A percentile compares a stretch with the other conserved stretches of the same genome.
Conservation (phyloP, 2,888 invertebrate species). For the Celastrina argiolus region DNA sequence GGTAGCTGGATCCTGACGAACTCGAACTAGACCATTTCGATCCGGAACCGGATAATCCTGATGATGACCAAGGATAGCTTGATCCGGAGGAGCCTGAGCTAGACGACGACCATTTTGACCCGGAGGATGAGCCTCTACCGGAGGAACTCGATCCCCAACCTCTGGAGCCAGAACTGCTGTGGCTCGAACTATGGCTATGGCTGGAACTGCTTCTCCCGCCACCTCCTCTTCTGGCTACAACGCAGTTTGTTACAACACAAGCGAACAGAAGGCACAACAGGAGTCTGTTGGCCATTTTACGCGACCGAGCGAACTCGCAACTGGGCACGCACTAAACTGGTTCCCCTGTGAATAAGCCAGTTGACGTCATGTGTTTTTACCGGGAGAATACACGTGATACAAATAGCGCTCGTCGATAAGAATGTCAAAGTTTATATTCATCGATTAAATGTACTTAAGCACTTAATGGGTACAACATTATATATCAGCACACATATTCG, state of each 20-base stretch:
- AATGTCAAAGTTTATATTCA: neutral
- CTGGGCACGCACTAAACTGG: conserved; percentile 34
- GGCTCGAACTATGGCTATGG: conserved; percentile 26
- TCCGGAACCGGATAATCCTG: conserved; percentile 27
- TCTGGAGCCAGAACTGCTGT: conserved; percentile 30
- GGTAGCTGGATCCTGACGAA: conserved; percentile 25
- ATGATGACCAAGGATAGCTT: conserved; percentile 28
- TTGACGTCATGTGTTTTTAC: conserved; percentile 29
- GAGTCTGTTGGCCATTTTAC: conserved; percentile 54
- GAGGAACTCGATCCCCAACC: conserved; percentile 27
- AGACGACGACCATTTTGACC: conserved; percentile 21
- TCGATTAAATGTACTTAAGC: neutral
- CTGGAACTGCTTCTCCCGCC: conserved; percentile 37
- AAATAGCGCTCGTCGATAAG: neutral
- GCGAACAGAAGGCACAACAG: conserved; percentile 55
- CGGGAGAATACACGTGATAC: conserved; percentile 11
- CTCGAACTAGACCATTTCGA: conserved; percentile 18
- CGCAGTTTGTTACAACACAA: conserved; percentile 42
- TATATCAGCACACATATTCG: neutral
- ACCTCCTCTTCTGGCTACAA: conserved; percentile 42
- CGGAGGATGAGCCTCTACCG: conserved; percentile 26
- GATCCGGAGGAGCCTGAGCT: conserved; percentile 30
- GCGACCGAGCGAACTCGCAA: conserved; percentile 38
- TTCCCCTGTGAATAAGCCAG: conserved; percentile 29
- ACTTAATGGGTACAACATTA: neutral